Evolutionary conservation across 2,888 invertebrate genomes (phyloP), one percentile per base, ranked within the genome.

Genomic region (Meiosimyza decipiens): DNA sequence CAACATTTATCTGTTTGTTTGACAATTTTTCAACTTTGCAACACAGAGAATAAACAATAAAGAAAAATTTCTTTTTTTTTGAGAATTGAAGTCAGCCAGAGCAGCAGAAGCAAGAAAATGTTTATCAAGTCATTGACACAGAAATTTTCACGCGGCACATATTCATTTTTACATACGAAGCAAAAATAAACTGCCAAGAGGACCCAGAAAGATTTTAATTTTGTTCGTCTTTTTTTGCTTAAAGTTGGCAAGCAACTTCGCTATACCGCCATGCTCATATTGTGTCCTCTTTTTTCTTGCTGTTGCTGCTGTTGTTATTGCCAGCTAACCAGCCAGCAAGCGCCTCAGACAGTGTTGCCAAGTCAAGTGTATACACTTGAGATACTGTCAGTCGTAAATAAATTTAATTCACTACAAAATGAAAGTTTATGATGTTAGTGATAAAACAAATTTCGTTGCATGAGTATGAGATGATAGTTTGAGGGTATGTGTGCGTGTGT

Each of bases 391-490:
- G 62, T 51, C 64, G 59, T 60, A 60, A 60, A 60, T 60, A 60
- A 60, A 15, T 60, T 60, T 22, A 9, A 60, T 60, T 18, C 59
- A 28, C 84, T 82, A 81, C 83, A 83, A 84, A 84, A 84, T 84
- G 85, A 82, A 84, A 84, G 84, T 83, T 83, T 83, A 84, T 84
- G 85, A 84, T 84, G 84, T 84, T 84, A 82, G 84, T 84, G 83
- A 57, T 57, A 66, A 66, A 54, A 40, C 15, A 66, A 28, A 54
- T 54, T 66, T 33, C 16, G 22, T 6, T 16, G 28, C 40, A 33
- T 33, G 40, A 40, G n/a, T 47, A 49, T 16, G 28, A 28, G 28
- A 50, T 50, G 15, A 64, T 60, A 49, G 6, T 64, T 16, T 60
- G 40, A 49, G 6, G 50, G 6, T 60, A 9, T n/a, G 3, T 16